Evolutionary conservation across 2,797 vertebrate species (phyloP), one percentile per base, ranked within the genome.

Genomic region (Silurus lanzhouensis): DNA sequence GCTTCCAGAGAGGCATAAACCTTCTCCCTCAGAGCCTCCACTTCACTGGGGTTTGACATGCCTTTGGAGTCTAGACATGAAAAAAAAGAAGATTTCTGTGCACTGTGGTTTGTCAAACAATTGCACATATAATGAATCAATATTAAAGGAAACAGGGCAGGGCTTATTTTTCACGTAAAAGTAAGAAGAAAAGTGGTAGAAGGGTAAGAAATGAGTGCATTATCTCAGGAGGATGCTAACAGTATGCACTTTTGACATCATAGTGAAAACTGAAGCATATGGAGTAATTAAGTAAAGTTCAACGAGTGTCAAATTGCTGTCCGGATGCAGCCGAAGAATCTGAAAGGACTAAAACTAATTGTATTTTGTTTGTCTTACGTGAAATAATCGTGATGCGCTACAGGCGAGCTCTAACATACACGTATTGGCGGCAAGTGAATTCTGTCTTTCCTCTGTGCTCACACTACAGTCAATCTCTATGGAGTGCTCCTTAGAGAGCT

Each of bases 1-100:
- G 98, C 97, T 93, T 99, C 98, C 92, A 99, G 94, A 0, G 98
- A 99, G 0, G 98, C 98, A 0, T 99, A 99, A 74, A 99, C 98
- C 90, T 99, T 99, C 95, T 99, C 98, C 88, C 98, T 94, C 82
- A 99, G 93, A 0, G 97, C 96, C 91, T 99, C 98, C 70, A 99
- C 98, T 87, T 99, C 98, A 0, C 96, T 94, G 0, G 98, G 97
- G 94, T 97, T 99, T 0, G 98, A 99, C 83, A 99, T 94, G 44
- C 98, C 98, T 95, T 99, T 99, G 0, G 98, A 99, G 91, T 99
- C 98, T 99, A 91, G 25, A 57, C 1, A 15, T 55, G 64, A 81
- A 81, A 84, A 87, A 85, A 15, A 55, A 76, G 14, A 55, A 77
- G 44, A 5, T 44, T 63, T 63, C 8, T 25, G 38, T 48, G 20